These are phyloP conservation scores for Leptestheria dahalacensis DNA, from an alignment of 1,140 invertebrate species.

Conservation along the genomic window DNA sequence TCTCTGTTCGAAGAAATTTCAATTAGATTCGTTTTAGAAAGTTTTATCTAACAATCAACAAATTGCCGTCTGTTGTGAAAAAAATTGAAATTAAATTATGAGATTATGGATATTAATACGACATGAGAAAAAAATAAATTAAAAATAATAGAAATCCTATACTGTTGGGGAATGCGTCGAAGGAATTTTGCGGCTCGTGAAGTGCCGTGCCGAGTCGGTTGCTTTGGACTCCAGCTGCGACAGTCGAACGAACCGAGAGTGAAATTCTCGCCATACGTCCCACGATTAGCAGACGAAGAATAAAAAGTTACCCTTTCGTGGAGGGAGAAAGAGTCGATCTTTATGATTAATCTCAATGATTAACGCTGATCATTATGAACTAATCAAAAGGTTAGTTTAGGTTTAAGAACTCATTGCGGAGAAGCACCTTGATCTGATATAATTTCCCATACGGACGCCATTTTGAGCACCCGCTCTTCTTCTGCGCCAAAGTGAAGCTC, in stretches of 20 bases:
- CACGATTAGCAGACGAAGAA: not conserved
- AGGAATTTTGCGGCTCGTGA: not conserved
- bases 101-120: not conserved
- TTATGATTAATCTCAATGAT: not conserved
- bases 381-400: too few species aligned
- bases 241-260: not conserved
- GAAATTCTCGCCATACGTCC: not conserved
- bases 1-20: too few species aligned
- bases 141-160: not conserved
- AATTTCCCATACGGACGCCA: too few species aligned
- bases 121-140: not conserved
- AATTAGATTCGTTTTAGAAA: too few species aligned
- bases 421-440: too few species aligned
- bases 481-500: too few species aligned
- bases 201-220: not conserved
- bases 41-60: too few species aligned
- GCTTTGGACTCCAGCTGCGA: not conserved
- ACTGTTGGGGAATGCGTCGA: not conserved
- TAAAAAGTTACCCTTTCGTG: not conserved
- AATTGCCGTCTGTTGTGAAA: too few species aligned
- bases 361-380: too few species aligned
- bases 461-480: too few species aligned
- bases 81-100: not conserved
- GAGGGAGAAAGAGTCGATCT: not conserved
- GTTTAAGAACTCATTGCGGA: too few species aligned